Evolutionary conservation across 92 coral and sea anemone genomes (phyloP).

Genomic region (Phenganax stokvisi): DNA sequence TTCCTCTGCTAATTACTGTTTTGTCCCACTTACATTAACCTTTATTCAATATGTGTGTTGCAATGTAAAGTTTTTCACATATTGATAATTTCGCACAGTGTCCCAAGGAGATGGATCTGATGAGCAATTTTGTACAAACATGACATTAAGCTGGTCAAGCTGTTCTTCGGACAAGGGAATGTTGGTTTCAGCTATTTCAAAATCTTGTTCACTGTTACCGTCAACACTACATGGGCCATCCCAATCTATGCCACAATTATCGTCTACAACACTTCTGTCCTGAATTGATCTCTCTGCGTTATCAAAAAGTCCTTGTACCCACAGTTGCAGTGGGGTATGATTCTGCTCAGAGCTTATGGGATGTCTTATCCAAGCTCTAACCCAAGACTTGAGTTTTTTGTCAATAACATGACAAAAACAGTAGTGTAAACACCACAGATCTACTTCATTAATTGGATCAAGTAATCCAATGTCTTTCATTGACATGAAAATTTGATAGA

Average conservation of each 20-base stretch:
- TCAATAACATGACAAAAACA: not conserved
- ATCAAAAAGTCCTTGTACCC: not conserved
- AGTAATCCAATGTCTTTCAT: constrained; percentile 39
- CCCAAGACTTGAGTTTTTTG: not conserved
- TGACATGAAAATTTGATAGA: constrained; percentile 43
- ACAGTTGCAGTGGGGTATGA: not conserved
- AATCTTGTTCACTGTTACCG: not conserved
- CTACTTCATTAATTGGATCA: not conserved
- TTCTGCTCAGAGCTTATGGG: constrained; percentile 8
- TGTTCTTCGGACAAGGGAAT: not conserved
- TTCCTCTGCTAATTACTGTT: no score
- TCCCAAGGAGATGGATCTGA: no score
- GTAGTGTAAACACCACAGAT: constrained; percentile 5
- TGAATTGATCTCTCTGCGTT: not conserved
- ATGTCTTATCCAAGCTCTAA: constrained; percentile 8
- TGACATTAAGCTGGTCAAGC: not conserved
- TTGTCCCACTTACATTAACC: no score
- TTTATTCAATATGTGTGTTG: no score
- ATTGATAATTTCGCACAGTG: no score
- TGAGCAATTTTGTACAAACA: not conserved
- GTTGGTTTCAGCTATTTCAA: not conserved
- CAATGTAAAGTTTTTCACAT: no score
- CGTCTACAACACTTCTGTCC: not conserved
- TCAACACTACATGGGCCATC: constrained; percentile 9
- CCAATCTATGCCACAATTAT: constrained; percentile 4